Conservation (phyloP, 2,797 vertebrate species). For the Anabas testudineus region DNA sequence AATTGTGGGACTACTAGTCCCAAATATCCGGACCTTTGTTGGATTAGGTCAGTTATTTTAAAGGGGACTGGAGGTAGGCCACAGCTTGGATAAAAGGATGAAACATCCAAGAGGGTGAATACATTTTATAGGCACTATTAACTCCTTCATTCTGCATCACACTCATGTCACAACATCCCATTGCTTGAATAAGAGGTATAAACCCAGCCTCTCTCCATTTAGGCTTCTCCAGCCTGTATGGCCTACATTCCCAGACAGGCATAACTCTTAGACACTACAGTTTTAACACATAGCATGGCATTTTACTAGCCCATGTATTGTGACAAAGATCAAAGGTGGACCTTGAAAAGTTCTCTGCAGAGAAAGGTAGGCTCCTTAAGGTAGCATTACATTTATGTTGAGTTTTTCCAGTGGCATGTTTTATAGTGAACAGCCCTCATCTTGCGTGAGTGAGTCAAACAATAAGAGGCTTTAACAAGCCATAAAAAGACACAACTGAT, state of each 20-base stretch:
- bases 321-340: conserved; percentile 81
- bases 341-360: conserved; percentile 71
- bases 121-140: no score
- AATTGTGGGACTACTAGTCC: no score
- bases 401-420: conserved; percentile 59
- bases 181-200: conserved; percentile 61
- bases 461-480: conserved; percentile 77
- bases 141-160: conserved; percentile 30
- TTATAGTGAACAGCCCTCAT: conserved; percentile 59
- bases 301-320: conserved; percentile 79
- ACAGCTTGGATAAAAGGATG: no score
- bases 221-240: conserved; percentile 37
- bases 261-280: conserved; percentile 59
- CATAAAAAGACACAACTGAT: conserved; percentile 80
- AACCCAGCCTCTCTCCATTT: conserved; percentile 51
- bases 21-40: no score
- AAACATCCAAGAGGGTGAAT: no score
- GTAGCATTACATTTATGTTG: conserved; percentile 54
- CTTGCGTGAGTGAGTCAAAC: conserved; percentile 69
- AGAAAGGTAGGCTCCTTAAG: conserved; percentile 61
- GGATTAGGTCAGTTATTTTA: no score
- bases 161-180: conserved; percentile 55
- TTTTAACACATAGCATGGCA: conserved; percentile 62
- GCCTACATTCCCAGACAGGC: conserved; percentile 74
- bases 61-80: no score